These are phyloP conservation scores for Synergus umbraculus DNA, from an alignment of 2,888 invertebrate genomes.

Conservation along the genomic window DNA sequence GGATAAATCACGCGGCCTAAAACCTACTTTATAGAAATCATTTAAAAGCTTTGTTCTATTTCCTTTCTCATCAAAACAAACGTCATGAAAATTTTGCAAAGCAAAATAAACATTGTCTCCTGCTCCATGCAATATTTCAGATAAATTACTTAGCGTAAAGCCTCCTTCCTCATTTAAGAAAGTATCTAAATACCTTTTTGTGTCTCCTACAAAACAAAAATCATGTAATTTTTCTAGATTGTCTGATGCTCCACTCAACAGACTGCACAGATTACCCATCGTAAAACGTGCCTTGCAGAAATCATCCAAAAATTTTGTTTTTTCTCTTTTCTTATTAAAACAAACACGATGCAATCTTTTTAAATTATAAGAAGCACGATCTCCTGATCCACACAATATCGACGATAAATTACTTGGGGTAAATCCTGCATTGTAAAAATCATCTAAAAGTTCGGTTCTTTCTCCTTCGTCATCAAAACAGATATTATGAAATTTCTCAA, in stretches of 20 bases:
- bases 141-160: conserved; percentile 58
- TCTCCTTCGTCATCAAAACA: conserved; percentile 64
- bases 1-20: conserved; percentile 62
- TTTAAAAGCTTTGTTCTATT: conserved; percentile 47
- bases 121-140: conserved; percentile 57
- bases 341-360: conserved; percentile 55
- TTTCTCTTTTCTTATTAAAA: conserved; percentile 45
- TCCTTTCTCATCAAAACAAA: conserved; percentile 63
- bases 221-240: no score
- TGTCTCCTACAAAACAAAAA: no score
- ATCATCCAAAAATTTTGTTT: conserved; percentile 22
- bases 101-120: conserved; percentile 59
- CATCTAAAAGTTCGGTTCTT: conserved; percentile 40
- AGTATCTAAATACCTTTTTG: no score
- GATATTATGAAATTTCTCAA: conserved; percentile 65
- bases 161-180: not conserved
- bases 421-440: conserved; percentile 47
- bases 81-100: conserved; percentile 65
- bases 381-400: conserved; percentile 66
- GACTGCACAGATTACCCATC: no score
- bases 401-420: conserved; percentile 62
- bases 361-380: conserved; percentile 60
- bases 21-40: conserved; percentile 46
- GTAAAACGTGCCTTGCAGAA: conserved; percentile 18
- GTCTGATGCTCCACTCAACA: no score